Percentiles rank a stretch among this genome's conserved stretches.
phyloP scores from a whole-genome alignment of 2,797 vertebrate species.

The Myiotriccus ornatus region DNA sequence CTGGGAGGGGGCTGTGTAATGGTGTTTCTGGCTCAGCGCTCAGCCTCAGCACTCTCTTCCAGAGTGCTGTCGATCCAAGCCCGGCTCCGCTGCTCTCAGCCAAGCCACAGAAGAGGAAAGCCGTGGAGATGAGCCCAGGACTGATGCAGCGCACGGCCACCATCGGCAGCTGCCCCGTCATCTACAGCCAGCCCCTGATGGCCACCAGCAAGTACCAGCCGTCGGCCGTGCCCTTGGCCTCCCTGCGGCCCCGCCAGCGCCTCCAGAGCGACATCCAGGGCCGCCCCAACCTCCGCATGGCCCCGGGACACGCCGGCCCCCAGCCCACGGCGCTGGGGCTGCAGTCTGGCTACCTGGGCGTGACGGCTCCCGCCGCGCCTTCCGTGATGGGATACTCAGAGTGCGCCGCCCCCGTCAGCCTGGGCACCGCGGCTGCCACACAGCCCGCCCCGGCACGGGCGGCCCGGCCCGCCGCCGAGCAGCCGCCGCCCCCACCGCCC shows the following conservation, averaged over 20 bases:
- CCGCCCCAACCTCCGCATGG: background rate
- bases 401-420: slow-evolving; percentile 69
- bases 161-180: slow-evolving; percentile 91
- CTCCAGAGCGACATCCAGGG: slow-evolving; percentile 11
- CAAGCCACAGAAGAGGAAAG: slow-evolving; percentile 88
- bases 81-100: slow-evolving; percentile 53
- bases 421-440: slow-evolving; percentile 50
- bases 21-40: background rate
- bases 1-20: background rate
- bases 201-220: slow-evolving; percentile 74
- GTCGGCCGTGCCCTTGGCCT: background rate
- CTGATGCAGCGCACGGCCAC: slow-evolving; percentile 84
- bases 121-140: slow-evolving; percentile 70
- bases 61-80: slow-evolving; percentile 59
- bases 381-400: slow-evolving; percentile 81
- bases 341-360: slow-evolving; percentile 78
- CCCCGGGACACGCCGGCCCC: slow-evolving; percentile 32
- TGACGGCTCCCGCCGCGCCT: slow-evolving; percentile 74
- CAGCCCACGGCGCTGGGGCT: slow-evolving; percentile 59
- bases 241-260: background rate
- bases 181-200: slow-evolving; percentile 86
- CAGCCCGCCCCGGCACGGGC: slow-evolving; percentile 77
- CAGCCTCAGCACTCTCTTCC: accelerated
- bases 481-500: slow-evolving; percentile 61
- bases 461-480: slow-evolving; percentile 71